These are phyloP conservation scores for Watsonalla binaria DNA, from an alignment of 2,888 invertebrate species.

Conservation along the genomic window DNA sequence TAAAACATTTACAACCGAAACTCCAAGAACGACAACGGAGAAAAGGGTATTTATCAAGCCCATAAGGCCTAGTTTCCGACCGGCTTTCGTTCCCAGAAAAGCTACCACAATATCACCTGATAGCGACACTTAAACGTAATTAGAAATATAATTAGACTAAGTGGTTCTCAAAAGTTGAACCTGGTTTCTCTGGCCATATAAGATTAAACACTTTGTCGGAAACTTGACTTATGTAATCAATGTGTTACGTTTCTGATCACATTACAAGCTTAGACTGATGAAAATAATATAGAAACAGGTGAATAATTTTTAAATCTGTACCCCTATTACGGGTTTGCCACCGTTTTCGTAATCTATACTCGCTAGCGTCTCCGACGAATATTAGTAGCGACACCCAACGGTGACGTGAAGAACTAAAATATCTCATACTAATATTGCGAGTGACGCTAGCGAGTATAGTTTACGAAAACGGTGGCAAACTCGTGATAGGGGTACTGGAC, in stretches of 20 bases:
- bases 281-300: background rate
- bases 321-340: too few relatives aligned
- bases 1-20: constrained; percentile 56
- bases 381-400: too few relatives aligned
- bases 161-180: constrained; percentile 29
- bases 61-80: constrained; percentile 58
- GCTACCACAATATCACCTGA: constrained; percentile 41
- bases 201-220: background rate
- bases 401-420: too few relatives aligned
- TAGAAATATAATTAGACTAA: constrained; percentile 10
- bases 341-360: too few relatives aligned
- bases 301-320: too few relatives aligned
- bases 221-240: background rate
- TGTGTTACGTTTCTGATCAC: background rate
- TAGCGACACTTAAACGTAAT: constrained; percentile 29
- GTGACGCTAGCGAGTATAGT: too few relatives aligned
- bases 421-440: too few relatives aligned
- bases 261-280: background rate
- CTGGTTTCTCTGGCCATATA: constrained; percentile 53
- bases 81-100: constrained; percentile 62
- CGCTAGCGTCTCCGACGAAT: too few relatives aligned
- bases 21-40: constrained; percentile 59
- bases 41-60: constrained; percentile 59
- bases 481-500: too few relatives aligned
- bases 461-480: too few relatives aligned